Conservation (phyloP, 2,797 vertebrate species). For the Scolopax rusticola region DNA sequence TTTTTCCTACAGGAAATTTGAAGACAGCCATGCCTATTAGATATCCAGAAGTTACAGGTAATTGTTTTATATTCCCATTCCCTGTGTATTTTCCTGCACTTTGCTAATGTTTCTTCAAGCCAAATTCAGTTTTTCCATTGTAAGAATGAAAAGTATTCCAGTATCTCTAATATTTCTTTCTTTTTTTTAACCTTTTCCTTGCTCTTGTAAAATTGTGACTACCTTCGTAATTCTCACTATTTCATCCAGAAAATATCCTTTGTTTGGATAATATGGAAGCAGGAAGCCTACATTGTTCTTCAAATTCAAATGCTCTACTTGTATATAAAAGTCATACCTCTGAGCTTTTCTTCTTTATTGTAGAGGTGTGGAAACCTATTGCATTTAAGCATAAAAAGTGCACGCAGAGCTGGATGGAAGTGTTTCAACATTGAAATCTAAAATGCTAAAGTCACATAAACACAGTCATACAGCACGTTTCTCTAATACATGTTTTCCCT, state of each 20-base stretch:
- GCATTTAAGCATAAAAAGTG: neutral
- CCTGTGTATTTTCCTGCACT: neutral
- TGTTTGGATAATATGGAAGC: neutral
- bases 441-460: neutral
- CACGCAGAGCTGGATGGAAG: neutral
- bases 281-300: neutral
- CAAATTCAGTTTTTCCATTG: neutral
- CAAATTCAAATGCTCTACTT: neutral
- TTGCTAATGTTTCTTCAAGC: neutral
- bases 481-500: neutral
- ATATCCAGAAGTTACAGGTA: conserved; percentile 79
- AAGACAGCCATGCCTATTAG: conserved; percentile 76
- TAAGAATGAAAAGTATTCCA: neutral
- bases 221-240: neutral
- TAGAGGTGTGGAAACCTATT: neutral
- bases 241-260: neutral
- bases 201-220: neutral
- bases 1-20: conserved; percentile 67
- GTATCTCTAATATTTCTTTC: neutral
- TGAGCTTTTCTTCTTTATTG: neutral
- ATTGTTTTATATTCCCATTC: neutral
- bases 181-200: neutral
- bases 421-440: neutral
- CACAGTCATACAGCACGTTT: conserved; percentile 13
- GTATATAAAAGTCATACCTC: neutral